Evolutionary conservation across 2,888 invertebrate genomes (phyloP), one percentile per base, ranked within the genome.

Genomic region (Hypena proboscidalis): DNA sequence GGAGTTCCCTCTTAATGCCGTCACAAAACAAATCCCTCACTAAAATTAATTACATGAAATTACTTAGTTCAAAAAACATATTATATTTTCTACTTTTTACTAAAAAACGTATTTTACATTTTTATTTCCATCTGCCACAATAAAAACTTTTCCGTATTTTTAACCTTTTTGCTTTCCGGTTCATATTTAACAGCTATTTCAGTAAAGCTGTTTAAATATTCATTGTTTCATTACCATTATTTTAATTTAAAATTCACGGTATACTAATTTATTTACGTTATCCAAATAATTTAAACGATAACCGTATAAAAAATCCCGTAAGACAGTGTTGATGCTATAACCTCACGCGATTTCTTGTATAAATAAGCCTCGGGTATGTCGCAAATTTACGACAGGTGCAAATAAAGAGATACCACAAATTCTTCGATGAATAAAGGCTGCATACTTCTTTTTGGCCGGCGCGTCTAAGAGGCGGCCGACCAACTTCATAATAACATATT

Each of bases 401-500:
- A 83, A 80, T 80, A 80, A 77, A 79, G 70, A 74, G 64, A 80
- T 78, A 58, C 79, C 77, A 66, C 70, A 72, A 70, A 83, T 81
- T 72, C 75, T 72, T 58, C 67, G 58, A 67, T 67, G 72, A 71
- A 80, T 73, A 74, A 74, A 74, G 65, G 64, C 54, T 38, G 20
- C 43, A 52, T 58, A 39, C 70, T 77, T 80, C 69, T 70, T 75
- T 79, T 77, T 73, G 52, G 55, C 53, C 55, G 49, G 36, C 58
- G 52, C 56, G 63, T 61, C 68, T 67, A 55, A 40, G 48, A 50
- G 40, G 67, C 70, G 70, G 66, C 74, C 70, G 70, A 71, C 77
- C 77, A 81, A 81, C 80, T 85, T 83, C 80, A 85, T 84, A 85
- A 83, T 83, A 86, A 83, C 80, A 82, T 79, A 82, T 80, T 87